Conservation (phyloP, 2,888 invertebrate species). For the Sarcophaga caerulescens region DNA sequence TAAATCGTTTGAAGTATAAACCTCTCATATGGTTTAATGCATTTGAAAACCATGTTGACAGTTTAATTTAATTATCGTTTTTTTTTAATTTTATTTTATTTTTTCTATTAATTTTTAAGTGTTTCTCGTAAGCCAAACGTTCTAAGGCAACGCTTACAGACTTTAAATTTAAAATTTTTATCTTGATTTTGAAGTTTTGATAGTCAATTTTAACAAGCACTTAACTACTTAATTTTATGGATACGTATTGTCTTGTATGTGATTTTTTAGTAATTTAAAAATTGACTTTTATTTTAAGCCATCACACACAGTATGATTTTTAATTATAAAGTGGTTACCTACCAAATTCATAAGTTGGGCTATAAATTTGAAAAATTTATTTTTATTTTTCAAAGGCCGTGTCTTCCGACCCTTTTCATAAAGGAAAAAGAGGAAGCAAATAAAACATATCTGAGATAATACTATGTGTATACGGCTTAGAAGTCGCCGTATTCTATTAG, state of each 20-base stretch:
- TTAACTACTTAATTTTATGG: conserved; percentile 16
- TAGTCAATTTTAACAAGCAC: conserved; percentile 23
- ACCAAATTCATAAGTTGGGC: no score
- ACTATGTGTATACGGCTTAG: no score
- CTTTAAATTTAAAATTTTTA: neutral
- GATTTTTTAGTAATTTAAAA: neutral
- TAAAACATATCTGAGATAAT: no score
- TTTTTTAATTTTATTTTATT: neutral
- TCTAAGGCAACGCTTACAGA: neutral
- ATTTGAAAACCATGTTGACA: conserved; percentile 35
- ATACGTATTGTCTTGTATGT: neutral
- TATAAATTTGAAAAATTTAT: no score
- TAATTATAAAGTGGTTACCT: no score
- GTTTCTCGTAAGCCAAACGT: neutral
- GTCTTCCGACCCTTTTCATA: no score
- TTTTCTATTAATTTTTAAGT: neutral
- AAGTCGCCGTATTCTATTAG: no score
- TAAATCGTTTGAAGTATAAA: conserved; percentile 1
- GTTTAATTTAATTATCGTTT: conserved; percentile 31
- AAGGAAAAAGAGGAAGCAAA: no score
- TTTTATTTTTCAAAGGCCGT: no score
- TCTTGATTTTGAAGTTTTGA: neutral
- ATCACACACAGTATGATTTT: neutral
- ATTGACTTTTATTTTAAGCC: neutral
- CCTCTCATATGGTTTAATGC: conserved; percentile 21